Conservation (phyloP, 2,113 vertebrate species). For the Oncorhynchus kisutch region DNA sequence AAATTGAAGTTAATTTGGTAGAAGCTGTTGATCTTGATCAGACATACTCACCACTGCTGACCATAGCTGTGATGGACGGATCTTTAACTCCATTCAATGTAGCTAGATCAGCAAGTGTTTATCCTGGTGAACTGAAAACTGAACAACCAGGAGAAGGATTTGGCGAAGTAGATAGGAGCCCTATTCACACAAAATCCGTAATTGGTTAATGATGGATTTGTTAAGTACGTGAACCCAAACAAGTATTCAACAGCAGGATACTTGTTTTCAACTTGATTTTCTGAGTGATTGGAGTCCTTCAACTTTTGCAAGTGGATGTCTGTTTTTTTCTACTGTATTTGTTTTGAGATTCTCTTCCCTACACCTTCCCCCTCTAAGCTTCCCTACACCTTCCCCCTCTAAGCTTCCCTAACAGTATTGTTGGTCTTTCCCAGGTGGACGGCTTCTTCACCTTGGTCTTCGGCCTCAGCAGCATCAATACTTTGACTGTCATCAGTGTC, state of each 20-base stretch:
- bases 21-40: neutral
- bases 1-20: neutral
- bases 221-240: too few species aligned
- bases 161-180: too few species aligned
- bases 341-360: neutral
- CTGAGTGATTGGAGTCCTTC: too few species aligned
- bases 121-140: too few species aligned
- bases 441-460: slow-evolving; percentile 84
- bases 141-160: too few species aligned
- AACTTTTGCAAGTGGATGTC: too few species aligned
- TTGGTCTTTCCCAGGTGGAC: slow-evolving; percentile 75
- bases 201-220: too few species aligned
- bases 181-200: too few species aligned
- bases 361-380: neutral
- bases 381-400: neutral
- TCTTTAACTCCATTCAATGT: too few species aligned
- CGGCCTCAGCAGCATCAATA: slow-evolving; percentile 84
- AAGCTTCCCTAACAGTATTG: neutral
- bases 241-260: too few species aligned
- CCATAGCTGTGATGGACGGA: neutral
- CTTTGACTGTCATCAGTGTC: slow-evolving; percentile 82
- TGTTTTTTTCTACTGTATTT: neutral
- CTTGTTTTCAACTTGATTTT: too few species aligned
- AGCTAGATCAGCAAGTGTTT: too few species aligned
- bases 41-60: neutral